Conservation (phyloP, 1,140 invertebrate species). For the Macrobrachium rosenbergii region DNA sequence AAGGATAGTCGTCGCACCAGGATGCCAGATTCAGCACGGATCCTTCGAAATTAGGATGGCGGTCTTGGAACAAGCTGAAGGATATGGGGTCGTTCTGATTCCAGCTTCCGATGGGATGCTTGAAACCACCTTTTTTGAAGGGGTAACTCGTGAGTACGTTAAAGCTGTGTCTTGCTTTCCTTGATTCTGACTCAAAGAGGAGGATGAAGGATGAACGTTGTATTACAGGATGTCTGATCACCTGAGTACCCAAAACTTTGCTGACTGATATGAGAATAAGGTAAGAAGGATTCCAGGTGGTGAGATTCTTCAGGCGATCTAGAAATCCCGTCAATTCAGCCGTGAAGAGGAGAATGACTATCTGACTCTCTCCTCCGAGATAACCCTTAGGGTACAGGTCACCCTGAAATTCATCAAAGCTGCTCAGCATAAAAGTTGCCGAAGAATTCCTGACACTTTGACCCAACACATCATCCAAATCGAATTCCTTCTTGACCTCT, state of each 20-base stretch:
- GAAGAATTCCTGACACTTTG: neutral
- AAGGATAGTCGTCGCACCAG: slow-evolving; percentile 54
- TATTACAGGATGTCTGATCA: neutral
- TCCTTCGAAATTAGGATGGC: slow-evolving; percentile 20
- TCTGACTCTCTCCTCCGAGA: neutral
- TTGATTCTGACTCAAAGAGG: neutral
- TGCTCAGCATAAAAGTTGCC: neutral
- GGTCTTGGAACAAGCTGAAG: slow-evolving; percentile 15
- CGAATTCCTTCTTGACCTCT: neutral
- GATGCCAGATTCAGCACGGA: slow-evolving; percentile 16
- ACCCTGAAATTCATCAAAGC: neutral
- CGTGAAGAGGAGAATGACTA: slow-evolving; percentile 7
- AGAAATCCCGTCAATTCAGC: neutral
- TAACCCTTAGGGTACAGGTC: slow-evolving; percentile 9
- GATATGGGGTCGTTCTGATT: neutral
- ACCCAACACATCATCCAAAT: neutral
- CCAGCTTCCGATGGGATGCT: neutral
- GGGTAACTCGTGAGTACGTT: slow-evolving; percentile 24
- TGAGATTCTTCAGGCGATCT: neutral
- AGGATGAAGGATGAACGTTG: slow-evolving; percentile 8
- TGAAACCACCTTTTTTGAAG: neutral
- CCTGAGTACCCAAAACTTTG: neutral
- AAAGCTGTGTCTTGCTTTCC: neutral
- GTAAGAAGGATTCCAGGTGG: slow-evolving; percentile 16
- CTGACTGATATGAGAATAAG: slow-evolving; percentile 3